Evolutionary conservation across 2,113 vertebrate species (phyloP).

Genomic region (Xenopus laevis): DNA sequence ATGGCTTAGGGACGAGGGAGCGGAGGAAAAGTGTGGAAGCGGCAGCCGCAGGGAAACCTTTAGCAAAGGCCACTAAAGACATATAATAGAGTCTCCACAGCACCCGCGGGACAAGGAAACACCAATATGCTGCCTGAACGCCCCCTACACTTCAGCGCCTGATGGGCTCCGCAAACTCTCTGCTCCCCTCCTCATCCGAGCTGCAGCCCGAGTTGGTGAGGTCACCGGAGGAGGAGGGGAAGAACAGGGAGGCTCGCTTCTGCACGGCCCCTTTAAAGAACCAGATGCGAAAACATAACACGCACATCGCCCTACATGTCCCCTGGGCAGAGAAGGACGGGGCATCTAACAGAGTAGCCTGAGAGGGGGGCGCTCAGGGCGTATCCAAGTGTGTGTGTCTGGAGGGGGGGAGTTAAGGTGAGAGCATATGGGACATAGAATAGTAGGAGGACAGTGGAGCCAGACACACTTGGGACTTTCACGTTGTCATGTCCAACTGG

Average conservation of each 20-base stretch:
- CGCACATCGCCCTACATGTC: not conserved
- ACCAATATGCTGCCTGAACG: not conserved
- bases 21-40: not conserved
- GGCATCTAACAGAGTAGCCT: not conserved
- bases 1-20: constrained; percentile 4
- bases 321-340: not conserved
- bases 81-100: not conserved
- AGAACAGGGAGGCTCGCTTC: constrained; percentile 3
- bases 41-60: constrained; percentile 2
- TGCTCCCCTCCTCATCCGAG: constrained; percentile 14
- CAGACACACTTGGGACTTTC: not conserved
- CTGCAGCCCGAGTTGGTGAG: constrained; percentile 32
- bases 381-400: not conserved
- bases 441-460: not conserved
- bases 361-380: not conserved
- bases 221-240: constrained; percentile 30
- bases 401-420: not conserved
- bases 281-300: constrained; percentile 13
- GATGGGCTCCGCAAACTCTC: constrained; percentile 16
- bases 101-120: not conserved
- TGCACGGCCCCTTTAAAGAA: constrained; percentile 31
- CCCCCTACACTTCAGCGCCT: not conserved
- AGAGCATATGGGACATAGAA: not conserved
- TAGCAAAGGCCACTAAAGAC: constrained; percentile 12
- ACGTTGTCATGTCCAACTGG: not conserved